Conservation (phyloP, 2,888 invertebrate genomes). For the Aspidiotus rigidus region DNA sequence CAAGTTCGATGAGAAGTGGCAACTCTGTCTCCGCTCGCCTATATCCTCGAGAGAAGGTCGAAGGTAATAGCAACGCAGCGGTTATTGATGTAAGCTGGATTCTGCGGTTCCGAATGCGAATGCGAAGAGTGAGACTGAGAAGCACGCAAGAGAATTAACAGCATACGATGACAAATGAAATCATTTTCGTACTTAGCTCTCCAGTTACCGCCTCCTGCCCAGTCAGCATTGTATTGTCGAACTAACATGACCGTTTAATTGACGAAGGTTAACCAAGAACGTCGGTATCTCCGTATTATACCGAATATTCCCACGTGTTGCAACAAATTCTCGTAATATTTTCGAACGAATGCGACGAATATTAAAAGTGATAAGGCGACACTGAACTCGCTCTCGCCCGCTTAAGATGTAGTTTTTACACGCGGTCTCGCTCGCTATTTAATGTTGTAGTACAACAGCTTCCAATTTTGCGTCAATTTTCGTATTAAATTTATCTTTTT, state of each 20-base stretch:
- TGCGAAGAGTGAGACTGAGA: not conserved
- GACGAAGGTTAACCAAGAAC: slow-evolving; percentile 22
- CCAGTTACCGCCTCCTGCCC: not conserved
- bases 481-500: too few species aligned
- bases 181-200: not conserved
- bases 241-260: slow-evolving; percentile 23
- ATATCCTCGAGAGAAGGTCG: too few species aligned
- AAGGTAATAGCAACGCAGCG: too few species aligned
- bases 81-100: too few species aligned
- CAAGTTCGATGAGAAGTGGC: too few species aligned
- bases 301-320: slow-evolving; percentile 22
- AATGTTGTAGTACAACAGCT: too few species aligned
- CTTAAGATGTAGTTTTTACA: too few species aligned
- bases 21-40: too few species aligned
- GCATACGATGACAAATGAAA: slow-evolving; percentile 22
- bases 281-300: slow-evolving; percentile 14
- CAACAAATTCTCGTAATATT: slow-evolving; percentile 23
- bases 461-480: too few species aligned
- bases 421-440: too few species aligned
- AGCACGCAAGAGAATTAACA: slow-evolving; percentile 14
- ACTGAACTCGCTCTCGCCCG: not conserved
- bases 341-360: not conserved
- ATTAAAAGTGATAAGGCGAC: slow-evolving; percentile 7
- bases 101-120: slow-evolving; percentile 1
- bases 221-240: not conserved